Evolutionary conservation across 1,140 invertebrate species (phyloP).

Genomic region (Lethrus apterus): DNA sequence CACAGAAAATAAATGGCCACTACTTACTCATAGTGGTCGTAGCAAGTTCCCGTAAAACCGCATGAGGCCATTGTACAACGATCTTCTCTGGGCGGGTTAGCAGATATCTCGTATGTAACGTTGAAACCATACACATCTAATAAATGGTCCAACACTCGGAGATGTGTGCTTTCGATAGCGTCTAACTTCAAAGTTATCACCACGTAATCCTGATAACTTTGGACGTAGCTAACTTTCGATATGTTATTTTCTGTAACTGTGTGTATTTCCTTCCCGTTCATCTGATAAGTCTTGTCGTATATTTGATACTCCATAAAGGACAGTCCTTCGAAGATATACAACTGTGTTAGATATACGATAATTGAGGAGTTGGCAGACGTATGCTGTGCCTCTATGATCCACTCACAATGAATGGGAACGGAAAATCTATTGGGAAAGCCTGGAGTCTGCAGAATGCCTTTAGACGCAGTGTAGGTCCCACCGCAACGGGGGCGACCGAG

Average conservation of each 20-base stretch:
- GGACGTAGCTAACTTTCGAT: slow-evolving; percentile 57
- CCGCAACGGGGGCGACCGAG: slow-evolving; percentile 47
- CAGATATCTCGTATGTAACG: slow-evolving; percentile 77
- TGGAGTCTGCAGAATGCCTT: slow-evolving; percentile 70
- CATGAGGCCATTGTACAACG: slow-evolving; percentile 72
- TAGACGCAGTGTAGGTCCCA: slow-evolving; percentile 50
- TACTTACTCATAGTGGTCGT: slow-evolving; percentile 37
- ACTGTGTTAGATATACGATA: slow-evolving; percentile 79
- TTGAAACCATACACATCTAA: slow-evolving; percentile 88
- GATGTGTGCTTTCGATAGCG: slow-evolving; percentile 70
- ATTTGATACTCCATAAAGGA: slow-evolving; percentile 77
- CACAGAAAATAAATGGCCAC: too few relatives aligned
- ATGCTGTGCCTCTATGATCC: slow-evolving; percentile 74
- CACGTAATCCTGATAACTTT: slow-evolving; percentile 65
- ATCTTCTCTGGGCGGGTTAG: slow-evolving; percentile 44
- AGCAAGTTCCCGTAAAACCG: slow-evolving; percentile 75
- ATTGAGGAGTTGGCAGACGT: slow-evolving; percentile 52
- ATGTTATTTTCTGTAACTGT: slow-evolving; percentile 65
- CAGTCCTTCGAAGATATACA: slow-evolving; percentile 68
- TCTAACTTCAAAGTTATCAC: slow-evolving; percentile 69
- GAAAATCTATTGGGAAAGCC: slow-evolving; percentile 62
- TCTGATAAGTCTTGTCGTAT: slow-evolving; percentile 63
- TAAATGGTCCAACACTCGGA: slow-evolving; percentile 70
- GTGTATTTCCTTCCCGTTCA: slow-evolving; percentile 51
- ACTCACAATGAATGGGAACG: slow-evolving; percentile 75